Base-by-base conservation (phyloP, 2,113 vertebrate genomes). In the Stictonetta naevosa region DNA sequence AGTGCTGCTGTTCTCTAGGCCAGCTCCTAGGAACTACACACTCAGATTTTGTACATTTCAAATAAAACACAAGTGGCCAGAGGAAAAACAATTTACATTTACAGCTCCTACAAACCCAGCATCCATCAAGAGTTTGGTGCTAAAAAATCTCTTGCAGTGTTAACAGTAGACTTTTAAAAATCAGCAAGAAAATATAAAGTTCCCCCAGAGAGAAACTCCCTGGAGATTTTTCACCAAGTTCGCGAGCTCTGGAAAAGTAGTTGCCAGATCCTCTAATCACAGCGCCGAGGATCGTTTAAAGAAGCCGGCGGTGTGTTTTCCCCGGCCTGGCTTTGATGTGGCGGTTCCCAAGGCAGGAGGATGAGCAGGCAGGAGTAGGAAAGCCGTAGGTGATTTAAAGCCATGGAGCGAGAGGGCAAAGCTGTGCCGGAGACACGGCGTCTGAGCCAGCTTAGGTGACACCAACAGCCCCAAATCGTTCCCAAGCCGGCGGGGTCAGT, bases 11-110 rank as follows among this genome's bases (percentile, higher is more conserved):
- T 97, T 97, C 97, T 97, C 86, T 48, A 90, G 96, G 97, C 93
- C 69, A 89, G 95, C 96, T 96, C 96, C 59, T 93, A 95, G 97
- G 93, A 97, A 95, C 92, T 93, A 92, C 92, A 92, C 92, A 83
- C 95, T 95, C 90, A 88, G 97, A 93, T 97, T 98, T 97, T 97
- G 97, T 98, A 95, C 63, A 16, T 98, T 98, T 97, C 97, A 96
- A 96, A 97, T 97, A 97, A 97, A 97, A 97, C 96, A 81, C 85
- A 96, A 97, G 97, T 83, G 95, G 95, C 95, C 88, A 83, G 96
- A 95, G 97, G 97, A 89, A 96, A 96, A 97, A 96, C 95, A 93
- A 95, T 96, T 93, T 97, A 97, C 97, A 97, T 88, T 90, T 81
- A 91, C 80, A 95, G 93, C 96, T 95, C 82, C 93, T 42, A 90